These are phyloP conservation scores for Balaenoptera acutorostrata DNA, from an alignment of 2,113 vertebrate species.

Conservation along the genomic window DNA sequence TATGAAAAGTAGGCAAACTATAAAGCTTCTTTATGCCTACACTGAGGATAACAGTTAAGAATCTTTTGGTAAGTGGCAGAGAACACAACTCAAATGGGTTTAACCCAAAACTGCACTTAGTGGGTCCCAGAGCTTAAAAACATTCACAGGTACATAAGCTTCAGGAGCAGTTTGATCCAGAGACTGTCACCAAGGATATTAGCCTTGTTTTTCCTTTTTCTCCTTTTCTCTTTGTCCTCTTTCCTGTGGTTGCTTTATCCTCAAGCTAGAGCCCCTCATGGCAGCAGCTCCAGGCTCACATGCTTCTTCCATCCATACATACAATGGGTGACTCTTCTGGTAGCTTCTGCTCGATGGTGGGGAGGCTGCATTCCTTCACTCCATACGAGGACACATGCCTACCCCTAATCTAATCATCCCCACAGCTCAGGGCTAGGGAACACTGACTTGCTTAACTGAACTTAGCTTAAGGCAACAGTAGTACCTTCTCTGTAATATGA, in stretches of 20 bases:
- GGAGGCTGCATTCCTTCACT: neutral
- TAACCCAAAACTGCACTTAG: neutral
- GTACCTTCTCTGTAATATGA: neutral
- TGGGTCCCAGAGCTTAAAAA: neutral
- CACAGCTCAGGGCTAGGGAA: neutral
- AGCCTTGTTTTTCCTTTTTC: neutral
- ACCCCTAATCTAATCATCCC: neutral
- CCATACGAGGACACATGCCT: neutral
- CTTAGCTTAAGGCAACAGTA: neutral
- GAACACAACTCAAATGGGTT: neutral
- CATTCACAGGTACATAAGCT: neutral
- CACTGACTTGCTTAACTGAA: neutral
- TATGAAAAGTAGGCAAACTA: neutral
- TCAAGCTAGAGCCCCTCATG: neutral
- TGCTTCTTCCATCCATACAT: neutral
- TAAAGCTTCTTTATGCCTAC: neutral
- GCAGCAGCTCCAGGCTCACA: neutral
- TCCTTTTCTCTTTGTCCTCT: neutral
- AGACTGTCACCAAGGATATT: neutral
- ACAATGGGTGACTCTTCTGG: neutral
- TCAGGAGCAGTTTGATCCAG: neutral
- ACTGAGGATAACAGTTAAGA: neutral
- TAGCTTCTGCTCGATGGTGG: neutral
- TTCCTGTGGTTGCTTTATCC: neutral
- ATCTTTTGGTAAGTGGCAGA: neutral